Base-by-base conservation (phyloP, 2,113 vertebrate genomes). In the Melospiza melodia region DNA sequence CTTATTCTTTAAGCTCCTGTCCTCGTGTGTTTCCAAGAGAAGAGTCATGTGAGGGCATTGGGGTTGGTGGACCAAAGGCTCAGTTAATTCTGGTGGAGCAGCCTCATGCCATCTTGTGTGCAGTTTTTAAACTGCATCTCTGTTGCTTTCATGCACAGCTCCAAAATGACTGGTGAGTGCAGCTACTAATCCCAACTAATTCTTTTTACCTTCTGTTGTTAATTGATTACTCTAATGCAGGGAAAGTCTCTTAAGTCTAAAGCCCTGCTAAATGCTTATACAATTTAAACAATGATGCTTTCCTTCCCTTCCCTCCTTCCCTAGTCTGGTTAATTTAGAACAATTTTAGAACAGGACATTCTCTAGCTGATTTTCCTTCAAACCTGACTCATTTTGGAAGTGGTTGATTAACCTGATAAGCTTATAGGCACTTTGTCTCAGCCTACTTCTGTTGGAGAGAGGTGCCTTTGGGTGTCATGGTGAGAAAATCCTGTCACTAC, bases 71-170 rank as follows among this genome's bases (percentile, higher is more conserved):
- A 97, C 92, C 94, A 95, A 84, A 75, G 15, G 46, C 76, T 83
- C 39, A 58, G 73, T 68, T 95, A 82, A 80, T 94, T 97, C 97
- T 96, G 94, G 87, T 97, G 95, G 97, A 96, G 96, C 96, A 93
- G 95, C 95, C 95, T 96, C 89, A 95, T 96, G 97, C 97, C 97
- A 97, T 96, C 97, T 97, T 97, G 97, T 97, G 97, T 97, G 88
- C 95, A 87, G 18, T 96, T 87, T 85, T 94, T 91, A 96, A 97
- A 97, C 79, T 97, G 94, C 97, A 97, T 67, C 83, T 79, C 77
- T 46, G 24, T 91, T 85, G 67, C 55, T 94, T 88, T 77, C 48
- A 16, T 10, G 33, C 31, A 31, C 46, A 23, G 25, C 67, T 94
- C 83, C 82, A 91, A 67, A 93, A 17, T 41, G 75, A 41, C 49